Base-by-base conservation (phyloP, 1,140 invertebrate species). In the Lepidostoma basale region DNA sequence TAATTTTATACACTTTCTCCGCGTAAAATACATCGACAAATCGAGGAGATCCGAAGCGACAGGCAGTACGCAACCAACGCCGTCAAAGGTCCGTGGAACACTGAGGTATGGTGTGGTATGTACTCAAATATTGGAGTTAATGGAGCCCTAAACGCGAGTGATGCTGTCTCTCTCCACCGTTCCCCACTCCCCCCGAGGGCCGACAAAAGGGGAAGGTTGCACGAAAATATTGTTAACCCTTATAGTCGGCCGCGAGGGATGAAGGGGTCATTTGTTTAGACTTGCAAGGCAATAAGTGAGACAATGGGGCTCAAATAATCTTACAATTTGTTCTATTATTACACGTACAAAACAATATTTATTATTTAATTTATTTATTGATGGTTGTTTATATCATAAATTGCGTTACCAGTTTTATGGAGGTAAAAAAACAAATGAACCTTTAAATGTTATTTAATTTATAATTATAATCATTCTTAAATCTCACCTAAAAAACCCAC, bases 111-210 rank as follows among this genome's bases (percentile, higher is more conserved):
- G n/a, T 25, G 8, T 16, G 5, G 26, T 25, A 23, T 23, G 8
- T 30, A 33, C 52, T 56, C 26, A 56, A 56, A 33, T 56, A 56
- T 56, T 56, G 52, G 18, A 56, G 26, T 16, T 33, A 56, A 56
- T 56, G 52, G 52, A 33, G 52, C 52, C 52, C 52, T 56, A 56
- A 49, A 49, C 45, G 45, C 20, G 23, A 56, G 52, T 33, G 25
- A 56, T 33, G 28, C 14, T 33, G n/a, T n/a, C 14, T 49, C 20
- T 49, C 45, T 49, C 9, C 33, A 36, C 33, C 52, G 14, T 20
- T 20, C 26, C 14, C 28, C 52, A 16, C 16, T 12, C 20, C 18
- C 42, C 42, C 44, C 44, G 40, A 22, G 20, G 18, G 16, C 44
- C 44, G 40, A 22, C 5, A 12, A 22, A 47, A 10, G 44, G 20